These are phyloP conservation scores for Galemys pyrenaicus DNA, from an alignment of 2,113 vertebrate species.

Conservation along the genomic window DNA sequence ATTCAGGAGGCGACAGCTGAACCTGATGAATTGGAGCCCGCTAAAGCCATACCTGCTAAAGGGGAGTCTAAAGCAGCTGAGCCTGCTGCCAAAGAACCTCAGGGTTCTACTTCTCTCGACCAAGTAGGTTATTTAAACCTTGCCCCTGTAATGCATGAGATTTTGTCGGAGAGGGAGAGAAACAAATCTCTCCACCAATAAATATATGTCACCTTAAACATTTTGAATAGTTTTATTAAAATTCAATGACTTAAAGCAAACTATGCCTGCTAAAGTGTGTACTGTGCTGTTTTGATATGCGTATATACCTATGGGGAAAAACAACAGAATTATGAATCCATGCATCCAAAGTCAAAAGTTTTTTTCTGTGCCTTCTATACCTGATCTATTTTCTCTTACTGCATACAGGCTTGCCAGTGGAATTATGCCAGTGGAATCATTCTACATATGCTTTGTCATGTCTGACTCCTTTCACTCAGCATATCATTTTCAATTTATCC, in stretches of 20 bases:
- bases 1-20: accelerated
- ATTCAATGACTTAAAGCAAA: neutral
- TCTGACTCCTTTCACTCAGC: neutral
- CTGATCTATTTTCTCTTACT: neutral
- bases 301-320: neutral
- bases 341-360: neutral
- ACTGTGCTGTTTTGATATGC: neutral
- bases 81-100: neutral
- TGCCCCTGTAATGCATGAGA: neutral
- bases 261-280: neutral
- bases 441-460: neutral
- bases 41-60: neutral
- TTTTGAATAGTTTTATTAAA: neutral
- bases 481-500: neutral
- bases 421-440: neutral
- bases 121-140: conserved; percentile 22
- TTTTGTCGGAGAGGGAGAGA: neutral
- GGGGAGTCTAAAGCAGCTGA: accelerated
- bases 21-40: neutral
- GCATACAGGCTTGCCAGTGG: neutral
- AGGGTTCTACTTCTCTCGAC: neutral
- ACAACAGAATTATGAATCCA: neutral
- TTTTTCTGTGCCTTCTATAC: neutral
- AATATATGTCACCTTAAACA: neutral
- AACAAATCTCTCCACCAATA: neutral